Conservation (phyloP, 2,888 invertebrate genomes). For the Stenodema calcarata region DNA sequence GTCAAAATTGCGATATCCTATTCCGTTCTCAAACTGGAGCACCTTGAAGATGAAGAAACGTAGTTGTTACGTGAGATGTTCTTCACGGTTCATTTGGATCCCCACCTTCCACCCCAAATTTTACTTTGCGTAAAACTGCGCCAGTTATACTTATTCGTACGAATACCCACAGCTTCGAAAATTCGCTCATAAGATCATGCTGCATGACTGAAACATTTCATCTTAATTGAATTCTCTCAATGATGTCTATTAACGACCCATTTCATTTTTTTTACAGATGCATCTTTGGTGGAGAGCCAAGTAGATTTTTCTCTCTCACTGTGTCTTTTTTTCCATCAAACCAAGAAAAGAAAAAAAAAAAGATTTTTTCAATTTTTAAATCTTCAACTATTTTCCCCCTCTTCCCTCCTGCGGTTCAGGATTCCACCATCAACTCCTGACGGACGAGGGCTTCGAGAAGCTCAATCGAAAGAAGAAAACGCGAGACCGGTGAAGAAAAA, state of each 20-base stretch:
- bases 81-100: too few species aligned
- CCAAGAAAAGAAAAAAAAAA: background rate
- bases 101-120: too few species aligned
- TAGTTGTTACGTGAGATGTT: too few species aligned
- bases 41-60: too few species aligned
- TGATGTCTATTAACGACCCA: background rate
- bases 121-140: too few species aligned
- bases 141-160: too few species aligned
- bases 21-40: too few species aligned
- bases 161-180: too few species aligned
- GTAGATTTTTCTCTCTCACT: conserved; percentile 21
- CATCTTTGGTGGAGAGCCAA: conserved; percentile 54
- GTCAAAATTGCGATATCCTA: too few species aligned
- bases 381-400: background rate
- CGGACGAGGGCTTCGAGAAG: background rate
- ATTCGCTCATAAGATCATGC: too few species aligned
- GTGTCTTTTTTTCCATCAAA: background rate
- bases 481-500: background rate
- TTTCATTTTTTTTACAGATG: conserved; percentile 49
- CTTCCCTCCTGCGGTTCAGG: background rate
- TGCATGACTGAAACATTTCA: too few species aligned
- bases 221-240: too few species aligned
- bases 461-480: background rate
- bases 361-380: background rate
- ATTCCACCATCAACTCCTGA: background rate